Percentiles rank a stretch among this genome's conserved stretches.
Conservation (phyloP, 2,113 vertebrate genomes). For the Calypte anna region DNA sequence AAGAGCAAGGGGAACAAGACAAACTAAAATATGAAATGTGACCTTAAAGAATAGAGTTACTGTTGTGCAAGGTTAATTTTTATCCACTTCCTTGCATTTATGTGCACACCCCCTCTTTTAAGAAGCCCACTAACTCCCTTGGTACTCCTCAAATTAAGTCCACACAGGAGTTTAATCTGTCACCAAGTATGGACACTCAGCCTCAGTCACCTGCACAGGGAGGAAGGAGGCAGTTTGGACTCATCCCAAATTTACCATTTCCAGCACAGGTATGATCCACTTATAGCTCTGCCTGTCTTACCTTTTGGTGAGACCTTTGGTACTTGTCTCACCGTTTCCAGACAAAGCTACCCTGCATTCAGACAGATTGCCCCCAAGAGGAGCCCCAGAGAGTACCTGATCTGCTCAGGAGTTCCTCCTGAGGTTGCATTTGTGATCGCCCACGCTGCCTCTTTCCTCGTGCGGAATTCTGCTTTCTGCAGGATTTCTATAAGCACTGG, state of each 20-base stretch:
- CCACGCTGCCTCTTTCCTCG: constrained; percentile 97
- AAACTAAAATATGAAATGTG: not conserved
- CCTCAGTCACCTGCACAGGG: accelerated
- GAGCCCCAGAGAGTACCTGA: constrained; percentile 78
- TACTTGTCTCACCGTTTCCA: not conserved
- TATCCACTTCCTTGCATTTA: not conserved
- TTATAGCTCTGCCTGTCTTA: not conserved
- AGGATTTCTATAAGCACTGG: constrained; percentile 97
- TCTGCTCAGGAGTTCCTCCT: constrained; percentile 95
- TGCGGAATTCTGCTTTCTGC: constrained; percentile 97
- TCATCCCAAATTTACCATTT: not conserved
- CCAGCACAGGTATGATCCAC: accelerated
- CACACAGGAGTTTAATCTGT: not conserved
- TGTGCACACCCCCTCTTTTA: accelerated
- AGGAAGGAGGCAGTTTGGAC: not conserved
- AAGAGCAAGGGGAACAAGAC: not conserved
- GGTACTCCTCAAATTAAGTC: not conserved
- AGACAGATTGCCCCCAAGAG: accelerated
- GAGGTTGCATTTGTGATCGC: constrained; percentile 98
- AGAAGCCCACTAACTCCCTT: not conserved
- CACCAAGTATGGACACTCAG: not conserved
- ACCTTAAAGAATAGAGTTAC: accelerated
- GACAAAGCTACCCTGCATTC: accelerated
- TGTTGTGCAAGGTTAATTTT: not conserved
- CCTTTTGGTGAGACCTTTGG: too few relatives aligned